Conservation (phyloP, 2,113 vertebrate species). For the Cyrtonyx montezumae region DNA sequence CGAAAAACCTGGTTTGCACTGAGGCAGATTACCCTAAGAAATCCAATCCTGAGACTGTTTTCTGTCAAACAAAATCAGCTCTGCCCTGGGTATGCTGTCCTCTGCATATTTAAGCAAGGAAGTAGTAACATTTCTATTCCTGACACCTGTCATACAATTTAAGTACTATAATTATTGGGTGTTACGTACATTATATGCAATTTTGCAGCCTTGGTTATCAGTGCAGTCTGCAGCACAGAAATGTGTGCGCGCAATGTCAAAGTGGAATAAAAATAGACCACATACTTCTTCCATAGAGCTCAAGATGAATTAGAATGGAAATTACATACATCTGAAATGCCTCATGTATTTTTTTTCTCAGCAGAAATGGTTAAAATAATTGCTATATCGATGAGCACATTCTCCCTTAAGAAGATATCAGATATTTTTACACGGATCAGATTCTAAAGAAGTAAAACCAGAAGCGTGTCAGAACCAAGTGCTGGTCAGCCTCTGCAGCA, state of each 20-base stretch:
- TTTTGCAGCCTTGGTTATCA: neutral
- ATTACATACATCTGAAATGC: neutral
- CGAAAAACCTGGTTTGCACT: no score
- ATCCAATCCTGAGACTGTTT: neutral
- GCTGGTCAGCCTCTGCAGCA: rapidly evolving
- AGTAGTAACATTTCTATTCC: neutral
- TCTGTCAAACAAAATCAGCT: neutral
- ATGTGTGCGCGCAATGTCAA: neutral
- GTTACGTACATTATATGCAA: neutral
- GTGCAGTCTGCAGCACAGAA: neutral
- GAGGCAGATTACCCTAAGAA: rapidly evolving
- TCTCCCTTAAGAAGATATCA: rapidly evolving
- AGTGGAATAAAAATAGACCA: neutral
- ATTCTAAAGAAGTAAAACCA: neutral
- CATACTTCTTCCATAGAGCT: rapidly evolving
- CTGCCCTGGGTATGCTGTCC: neutral
- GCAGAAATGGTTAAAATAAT: neutral
- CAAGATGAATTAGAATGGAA: neutral
- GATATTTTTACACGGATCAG: rapidly evolving
- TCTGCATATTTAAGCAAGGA: neutral
- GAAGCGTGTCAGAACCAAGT: neutral
- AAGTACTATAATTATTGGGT: neutral
- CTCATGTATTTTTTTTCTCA: neutral
- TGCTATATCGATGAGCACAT: neutral
- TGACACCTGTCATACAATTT: neutral